Evolutionary conservation across 2,888 invertebrate species (phyloP), one percentile per base, ranked within the genome.

Genomic region (Phragmatobia fuliginosa): DNA sequence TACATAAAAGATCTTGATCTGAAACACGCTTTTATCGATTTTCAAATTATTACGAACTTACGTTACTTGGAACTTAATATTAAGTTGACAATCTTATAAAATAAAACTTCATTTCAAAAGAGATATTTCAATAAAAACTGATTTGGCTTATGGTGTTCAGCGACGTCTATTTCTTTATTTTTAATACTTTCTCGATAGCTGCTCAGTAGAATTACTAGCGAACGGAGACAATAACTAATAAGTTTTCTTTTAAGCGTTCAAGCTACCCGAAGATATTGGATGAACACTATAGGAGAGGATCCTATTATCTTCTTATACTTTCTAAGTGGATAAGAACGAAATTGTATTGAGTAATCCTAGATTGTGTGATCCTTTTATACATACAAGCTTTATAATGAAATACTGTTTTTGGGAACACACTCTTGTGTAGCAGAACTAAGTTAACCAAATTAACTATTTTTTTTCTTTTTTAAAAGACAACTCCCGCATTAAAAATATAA

Each of bases 291-390:
- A 66, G 62, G 56, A 41, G 60, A 11, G 62, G 63, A 76, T 73
- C 65, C 67, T 70, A 71, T 73, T 81, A 81, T 67, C 69, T 66
- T 68, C 68, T 33, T 70, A 61, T 79, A 79, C 79, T 76, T 78
- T 72, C 76, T 61, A 62, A 72, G 66, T 78, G 69, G 67, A 60
- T 60, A 70, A 76, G 66, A 69, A 77, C 62, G 65, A 80, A 75
- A 77, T 80, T 77, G 68, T 74, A 75, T 77, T 80, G 70, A 72
- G 69, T 82, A 79, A 80, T 82, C 80, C 66, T 56, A 72, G 79
- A 71, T 69, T 76, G 68, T 72, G 77, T 66, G 68, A 73, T 68
- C 63, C 31, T 66, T 41, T 67, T 62, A 56, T 41, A 62, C 32
- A 59, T 70, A 67, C 69, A 74, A 66, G 62, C 67, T 67, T 76